Evolutionary conservation across 2,797 vertebrate species (phyloP), one percentile per base, ranked within the genome.

Genomic region (Melanogrammus aeglefinus): DNA sequence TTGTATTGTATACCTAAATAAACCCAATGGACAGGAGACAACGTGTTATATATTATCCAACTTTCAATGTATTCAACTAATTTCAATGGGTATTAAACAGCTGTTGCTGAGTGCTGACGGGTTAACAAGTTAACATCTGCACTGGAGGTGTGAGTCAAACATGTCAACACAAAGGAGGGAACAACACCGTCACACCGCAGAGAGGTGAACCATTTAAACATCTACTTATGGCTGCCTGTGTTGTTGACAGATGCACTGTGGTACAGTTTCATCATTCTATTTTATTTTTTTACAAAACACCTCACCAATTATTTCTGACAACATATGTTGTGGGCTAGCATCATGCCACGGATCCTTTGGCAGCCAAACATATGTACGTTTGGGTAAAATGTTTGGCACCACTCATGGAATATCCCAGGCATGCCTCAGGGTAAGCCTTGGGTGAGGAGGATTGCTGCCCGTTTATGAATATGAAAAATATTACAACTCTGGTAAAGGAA

Each of bases 371-470:
- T 69, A 27, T 12, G n/a, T 10, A 69, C 27, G 24, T 12, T 69
- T 24, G n/a, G n/a, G 63, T 69, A 2, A 8, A 27, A 27, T 27
- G 24, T 69, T 69, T 69, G 4, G 63, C 63, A 9, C 18, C 18
- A 57, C 47, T 51, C 47, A 6, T 18, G 47, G 47, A 63, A 63
- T n/a, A 63, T 21, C 16, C 47, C 47, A 51, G 18, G 47, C 47
- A 7, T 69, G 63, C 63, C 63, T 69, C 14, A 4, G 63, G 63
- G 57, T 63, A 24, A 2, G n/a, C 57, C 21, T 24, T 63, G 57
- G 57, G 63, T 69, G 63, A 69, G n/a, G 63, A 69, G n/a, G n/a
- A 69, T 24, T 69, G 63, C 63, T 69, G n/a, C 9, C n/a, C 63
- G n/a, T 27, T 69, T 69, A 3, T 69, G 63, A 69, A 69, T 69